These are phyloP conservation scores for Papilio dardanus DNA, from an alignment of 1,140 invertebrate species.

Conservation along the genomic window DNA sequence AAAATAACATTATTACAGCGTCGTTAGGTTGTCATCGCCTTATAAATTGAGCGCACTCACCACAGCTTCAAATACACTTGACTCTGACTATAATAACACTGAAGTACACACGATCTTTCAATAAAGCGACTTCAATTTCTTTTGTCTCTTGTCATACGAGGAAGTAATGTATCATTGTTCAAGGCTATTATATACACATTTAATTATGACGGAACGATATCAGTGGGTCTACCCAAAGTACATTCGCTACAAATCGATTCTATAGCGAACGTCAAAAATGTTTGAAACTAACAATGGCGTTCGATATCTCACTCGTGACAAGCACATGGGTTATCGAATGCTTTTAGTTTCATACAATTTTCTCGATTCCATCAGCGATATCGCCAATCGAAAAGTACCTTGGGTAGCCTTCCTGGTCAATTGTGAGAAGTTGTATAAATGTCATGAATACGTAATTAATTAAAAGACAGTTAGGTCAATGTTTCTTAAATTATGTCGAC, in stretches of 20 bases:
- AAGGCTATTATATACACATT: constrained; percentile 27
- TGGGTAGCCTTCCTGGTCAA: no score
- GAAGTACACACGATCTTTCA: constrained; percentile 36
- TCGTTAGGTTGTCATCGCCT: constrained; percentile 11
- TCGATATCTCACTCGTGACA: no score
- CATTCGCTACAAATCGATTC: no score
- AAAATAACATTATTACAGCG: constrained; percentile 11
- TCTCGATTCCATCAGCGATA: no score
- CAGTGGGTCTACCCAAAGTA: no score
- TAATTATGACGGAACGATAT: constrained; percentile 10
- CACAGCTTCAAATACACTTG: constrained; percentile 20
- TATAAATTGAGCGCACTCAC: constrained; percentile 25
- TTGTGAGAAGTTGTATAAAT: constrained; percentile 2
- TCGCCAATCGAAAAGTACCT: no score
- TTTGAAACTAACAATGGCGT: no score
- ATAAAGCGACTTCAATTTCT: constrained; percentile 36
- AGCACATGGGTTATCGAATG: no score
- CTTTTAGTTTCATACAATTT: no score
- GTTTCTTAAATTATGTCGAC: neutral
- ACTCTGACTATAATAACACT: constrained; percentile 35
- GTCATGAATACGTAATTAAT: constrained; percentile 2
- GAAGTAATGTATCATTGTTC: constrained; percentile 36
- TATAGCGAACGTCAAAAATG: no score
- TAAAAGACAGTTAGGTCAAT: neutral
- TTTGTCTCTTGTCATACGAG: constrained; percentile 29